Conservation (phyloP, 2,888 invertebrate genomes). For the Ochropacha duplaris region DNA sequence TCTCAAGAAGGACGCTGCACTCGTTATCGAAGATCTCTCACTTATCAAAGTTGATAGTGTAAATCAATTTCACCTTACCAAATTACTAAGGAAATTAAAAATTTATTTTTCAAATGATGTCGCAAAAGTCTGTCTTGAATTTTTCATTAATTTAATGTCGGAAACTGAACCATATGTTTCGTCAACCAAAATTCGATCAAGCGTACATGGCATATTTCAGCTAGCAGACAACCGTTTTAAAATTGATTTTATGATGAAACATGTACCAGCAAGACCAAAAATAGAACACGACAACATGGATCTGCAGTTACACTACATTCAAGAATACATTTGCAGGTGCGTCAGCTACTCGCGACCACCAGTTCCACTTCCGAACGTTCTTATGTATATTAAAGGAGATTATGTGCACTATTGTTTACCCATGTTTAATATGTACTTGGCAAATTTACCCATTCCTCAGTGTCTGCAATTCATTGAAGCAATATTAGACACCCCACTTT, state of each 20-base stretch:
- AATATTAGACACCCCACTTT: conserved; percentile 46
- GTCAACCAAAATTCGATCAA: background rate
- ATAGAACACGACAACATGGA: conserved; percentile 34
- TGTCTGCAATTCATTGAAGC: conserved; percentile 43
- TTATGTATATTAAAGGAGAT: conserved; percentile 51
- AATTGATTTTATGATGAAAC: conserved; percentile 38
- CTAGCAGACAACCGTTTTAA: conserved; percentile 38
- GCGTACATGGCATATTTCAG: conserved; percentile 40
- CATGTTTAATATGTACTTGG: conserved; percentile 45
- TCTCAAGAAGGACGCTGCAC: conserved; percentile 32
- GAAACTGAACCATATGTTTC: background rate
- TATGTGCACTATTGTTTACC: conserved; percentile 50
- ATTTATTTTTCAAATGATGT: conserved; percentile 54
- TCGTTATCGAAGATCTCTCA: conserved; percentile 20
- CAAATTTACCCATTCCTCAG: conserved; percentile 38
- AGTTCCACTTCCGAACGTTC: conserved; percentile 37
- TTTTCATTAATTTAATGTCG: conserved; percentile 30
- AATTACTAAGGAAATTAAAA: conserved; percentile 46
- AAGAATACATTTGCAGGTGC: conserved; percentile 50
- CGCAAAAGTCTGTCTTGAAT: conserved; percentile 36
- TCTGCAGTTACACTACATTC: conserved; percentile 30
- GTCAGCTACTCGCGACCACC: conserved; percentile 49
- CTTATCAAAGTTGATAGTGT: conserved; percentile 16
- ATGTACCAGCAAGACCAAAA: conserved; percentile 37
- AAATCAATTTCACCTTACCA: conserved; percentile 23